Percentiles rank a stretch among this genome's conserved stretches.
Conservation (phyloP, 2,797 vertebrate genomes). For the Okamejei kenojei region DNA sequence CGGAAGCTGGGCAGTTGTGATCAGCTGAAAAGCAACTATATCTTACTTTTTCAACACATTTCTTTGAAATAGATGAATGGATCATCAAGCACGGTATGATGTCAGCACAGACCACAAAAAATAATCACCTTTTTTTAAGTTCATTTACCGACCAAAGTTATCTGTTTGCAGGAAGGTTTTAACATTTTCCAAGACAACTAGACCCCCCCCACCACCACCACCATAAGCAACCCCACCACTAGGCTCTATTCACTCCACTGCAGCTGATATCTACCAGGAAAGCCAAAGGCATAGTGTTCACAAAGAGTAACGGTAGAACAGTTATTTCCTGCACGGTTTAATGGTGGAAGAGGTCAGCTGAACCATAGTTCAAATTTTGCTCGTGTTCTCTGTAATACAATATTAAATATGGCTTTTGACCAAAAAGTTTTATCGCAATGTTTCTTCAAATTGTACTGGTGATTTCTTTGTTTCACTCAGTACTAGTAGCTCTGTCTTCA, state of each 20-base stretch:
- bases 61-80: neutral
- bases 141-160: neutral
- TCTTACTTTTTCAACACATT: constrained; percentile 10
- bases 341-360: neutral
- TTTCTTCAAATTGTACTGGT: constrained; percentile 20
- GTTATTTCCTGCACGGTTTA: neutral
- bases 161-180: neutral
- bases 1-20: neutral
- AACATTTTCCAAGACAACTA: neutral
- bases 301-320: neutral
- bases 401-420: neutral
- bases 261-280: neutral
- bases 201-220: neutral
- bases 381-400: neutral
- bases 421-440: neutral
- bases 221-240: neutral
- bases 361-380: neutral
- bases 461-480: constrained; percentile 5
- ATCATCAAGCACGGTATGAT: neutral
- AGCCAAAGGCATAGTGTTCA: neutral
- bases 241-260: no score
- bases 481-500: neutral
- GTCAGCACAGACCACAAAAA: constrained; percentile 9
- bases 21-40: neutral
- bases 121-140: constrained; percentile 8